Conservation (phyloP, 2,797 vertebrate genomes). For the Siniperca undulata region DNA sequence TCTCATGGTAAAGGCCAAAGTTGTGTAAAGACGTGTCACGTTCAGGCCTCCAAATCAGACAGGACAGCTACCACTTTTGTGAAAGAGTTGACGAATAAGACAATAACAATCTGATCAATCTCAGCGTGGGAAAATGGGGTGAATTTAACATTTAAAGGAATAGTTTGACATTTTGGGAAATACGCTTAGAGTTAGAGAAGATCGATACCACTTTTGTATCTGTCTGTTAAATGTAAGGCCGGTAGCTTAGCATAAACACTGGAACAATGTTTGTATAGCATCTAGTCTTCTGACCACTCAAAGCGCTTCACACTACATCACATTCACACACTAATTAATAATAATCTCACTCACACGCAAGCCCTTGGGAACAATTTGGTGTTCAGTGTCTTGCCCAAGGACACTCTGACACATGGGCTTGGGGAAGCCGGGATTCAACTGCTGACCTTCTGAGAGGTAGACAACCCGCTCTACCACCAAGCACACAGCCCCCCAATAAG, state of each 20-base stretch:
- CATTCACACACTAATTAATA: too few species aligned
- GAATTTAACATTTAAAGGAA: neutral
- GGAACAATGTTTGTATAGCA: neutral
- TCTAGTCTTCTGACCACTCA: too few species aligned
- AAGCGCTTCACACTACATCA: too few species aligned
- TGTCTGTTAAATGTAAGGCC: neutral
- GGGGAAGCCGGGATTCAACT: too few species aligned
- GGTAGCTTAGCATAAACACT: neutral
- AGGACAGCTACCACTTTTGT: slow-evolving; percentile 15
- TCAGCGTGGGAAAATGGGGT: neutral
- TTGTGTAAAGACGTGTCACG: neutral
- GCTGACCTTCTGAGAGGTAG: too few species aligned
- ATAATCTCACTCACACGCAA: too few species aligned
- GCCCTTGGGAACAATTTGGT: too few species aligned
- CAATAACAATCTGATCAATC: neutral
- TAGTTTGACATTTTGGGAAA: neutral
- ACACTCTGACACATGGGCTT: too few species aligned
- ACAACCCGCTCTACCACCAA: too few species aligned
- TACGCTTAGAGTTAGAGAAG: neutral
- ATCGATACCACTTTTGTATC: neutral
- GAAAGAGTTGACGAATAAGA: neutral
- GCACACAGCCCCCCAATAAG: too few species aligned
- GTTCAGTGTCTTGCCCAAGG: too few species aligned
- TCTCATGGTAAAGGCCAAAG: slow-evolving; percentile 23
- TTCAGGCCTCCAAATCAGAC: slow-evolving; percentile 29